phyloP scores from a whole-genome alignment of 2,113 vertebrate species.

The Pleuronectes platessa region DNA sequence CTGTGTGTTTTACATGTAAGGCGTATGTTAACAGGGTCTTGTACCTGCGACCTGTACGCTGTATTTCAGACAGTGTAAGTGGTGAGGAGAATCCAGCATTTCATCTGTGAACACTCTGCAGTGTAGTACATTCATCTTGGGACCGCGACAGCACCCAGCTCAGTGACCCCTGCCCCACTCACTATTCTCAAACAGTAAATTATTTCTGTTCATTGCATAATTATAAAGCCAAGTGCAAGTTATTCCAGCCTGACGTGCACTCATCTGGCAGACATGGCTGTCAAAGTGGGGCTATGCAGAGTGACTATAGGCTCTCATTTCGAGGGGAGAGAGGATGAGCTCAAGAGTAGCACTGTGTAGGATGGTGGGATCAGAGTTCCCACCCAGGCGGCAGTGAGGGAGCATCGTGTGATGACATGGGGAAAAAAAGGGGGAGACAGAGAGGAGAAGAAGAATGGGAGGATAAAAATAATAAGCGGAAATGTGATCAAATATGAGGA shows the following conservation, averaged over 20 bases:
- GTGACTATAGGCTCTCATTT: conserved; percentile 3
- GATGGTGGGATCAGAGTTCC: conserved; percentile 44
- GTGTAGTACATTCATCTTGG: conserved; percentile 43
- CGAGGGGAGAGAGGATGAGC: conserved; percentile 21
- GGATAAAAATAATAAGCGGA: conserved; percentile 51
- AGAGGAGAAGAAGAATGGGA: conserved; percentile 29
- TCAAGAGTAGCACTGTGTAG: conserved; percentile 33
- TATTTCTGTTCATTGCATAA: conserved; percentile 63
- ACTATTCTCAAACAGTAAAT: conserved; percentile 55
- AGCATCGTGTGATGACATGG: conserved; percentile 22
- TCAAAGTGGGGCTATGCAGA: conserved; percentile 21
- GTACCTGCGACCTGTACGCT: background rate
- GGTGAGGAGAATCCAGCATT: conserved; percentile 3
- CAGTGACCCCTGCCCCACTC: conserved; percentile 34
- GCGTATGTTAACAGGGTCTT: background rate
- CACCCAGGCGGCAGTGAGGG: conserved; percentile 42
- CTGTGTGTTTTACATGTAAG: background rate
- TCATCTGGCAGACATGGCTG: conserved; percentile 27
- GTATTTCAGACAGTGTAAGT: background rate
- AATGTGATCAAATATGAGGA: conserved; percentile 55
- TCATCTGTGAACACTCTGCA: background rate
- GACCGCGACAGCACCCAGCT: conserved; percentile 23
- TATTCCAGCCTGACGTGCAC: conserved; percentile 25
- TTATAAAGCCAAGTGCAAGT: conserved; percentile 49
- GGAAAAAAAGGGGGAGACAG: background rate